Conservation (phyloP, 2,888 invertebrate genomes). For the Bellardia bayeri region DNA sequence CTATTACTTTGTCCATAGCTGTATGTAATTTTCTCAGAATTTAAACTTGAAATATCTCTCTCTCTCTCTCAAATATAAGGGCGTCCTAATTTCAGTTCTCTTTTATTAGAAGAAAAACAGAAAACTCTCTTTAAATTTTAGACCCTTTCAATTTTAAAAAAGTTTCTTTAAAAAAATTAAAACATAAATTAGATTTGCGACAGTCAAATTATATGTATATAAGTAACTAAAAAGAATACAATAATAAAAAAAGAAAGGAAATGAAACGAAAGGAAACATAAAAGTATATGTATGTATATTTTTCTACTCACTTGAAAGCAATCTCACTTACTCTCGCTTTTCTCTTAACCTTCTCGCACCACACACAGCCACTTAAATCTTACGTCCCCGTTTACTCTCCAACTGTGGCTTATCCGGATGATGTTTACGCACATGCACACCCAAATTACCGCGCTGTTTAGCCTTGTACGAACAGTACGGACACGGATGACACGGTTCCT, state of each 20-base stretch:
- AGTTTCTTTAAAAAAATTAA: too few relatives aligned
- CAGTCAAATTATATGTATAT: slow-evolving; percentile 19
- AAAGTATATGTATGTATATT: slow-evolving; percentile 10
- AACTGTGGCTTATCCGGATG: slow-evolving; percentile 85
- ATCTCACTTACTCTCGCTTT: slow-evolving; percentile 12
- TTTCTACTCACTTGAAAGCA: slow-evolving; percentile 66
- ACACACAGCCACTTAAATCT: slow-evolving; percentile 77
- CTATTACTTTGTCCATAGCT: too few relatives aligned
- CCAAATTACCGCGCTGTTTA: slow-evolving; percentile 92
- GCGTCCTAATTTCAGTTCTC: too few relatives aligned
- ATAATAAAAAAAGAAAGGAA: slow-evolving; percentile 24
- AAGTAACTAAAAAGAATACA: slow-evolving; percentile 13
- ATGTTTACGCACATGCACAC: slow-evolving; percentile 92
- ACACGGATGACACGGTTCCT: slow-evolving; percentile 92
- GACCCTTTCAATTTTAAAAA: too few relatives aligned
- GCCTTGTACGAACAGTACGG: slow-evolving; percentile 91
- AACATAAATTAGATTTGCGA: slow-evolving; percentile 20
- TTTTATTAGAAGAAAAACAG: too few relatives aligned
- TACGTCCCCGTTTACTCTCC: slow-evolving; percentile 83
- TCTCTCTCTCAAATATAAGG: too few relatives aligned
- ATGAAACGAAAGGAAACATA: neutral
- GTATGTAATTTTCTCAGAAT: too few relatives aligned
- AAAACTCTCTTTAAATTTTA: too few relatives aligned
- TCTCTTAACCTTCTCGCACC: neutral
- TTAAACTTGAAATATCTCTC: too few relatives aligned